Conservation (phyloP, 2,888 invertebrate species). For the Lepidocyrtinus sp. region DNA sequence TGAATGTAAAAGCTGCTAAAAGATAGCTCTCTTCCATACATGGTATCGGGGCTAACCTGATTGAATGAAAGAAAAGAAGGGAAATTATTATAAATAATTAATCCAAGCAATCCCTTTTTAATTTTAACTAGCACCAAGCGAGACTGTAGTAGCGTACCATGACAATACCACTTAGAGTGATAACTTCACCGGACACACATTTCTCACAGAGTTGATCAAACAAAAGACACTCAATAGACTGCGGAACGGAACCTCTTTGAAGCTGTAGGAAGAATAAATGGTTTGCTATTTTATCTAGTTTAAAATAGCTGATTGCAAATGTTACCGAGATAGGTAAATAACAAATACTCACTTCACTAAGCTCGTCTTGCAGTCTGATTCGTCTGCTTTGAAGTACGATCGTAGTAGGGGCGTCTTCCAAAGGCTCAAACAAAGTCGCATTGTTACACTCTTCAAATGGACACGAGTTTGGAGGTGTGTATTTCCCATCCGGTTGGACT, state of each 20-base stretch:
- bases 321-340: not conserved
- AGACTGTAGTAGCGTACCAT: too few relatives aligned
- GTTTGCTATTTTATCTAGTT: not conserved
- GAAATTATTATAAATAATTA: not conserved
- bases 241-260: conserved; percentile 80
- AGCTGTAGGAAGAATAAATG: conserved; percentile 44
- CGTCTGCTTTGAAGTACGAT: conserved; percentile 44
- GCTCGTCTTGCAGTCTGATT: conserved; percentile 63
- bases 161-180: conserved; percentile 89
- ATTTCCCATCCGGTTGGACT: conserved; percentile 55
- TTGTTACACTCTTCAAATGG: conserved; percentile 51
- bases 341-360: conserved; percentile 51
- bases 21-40: conserved; percentile 77
- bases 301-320: too few relatives aligned
- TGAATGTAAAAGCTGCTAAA: conserved; percentile 83
- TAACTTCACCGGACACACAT: conserved; percentile 90
- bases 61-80: not conserved
- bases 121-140: too few relatives aligned
- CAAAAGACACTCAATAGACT: conserved; percentile 88
- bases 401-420: conserved; percentile 33
- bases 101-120: not conserved
- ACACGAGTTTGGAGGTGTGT: conserved; percentile 52
- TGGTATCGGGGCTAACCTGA: conserved; percentile 72
- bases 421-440: conserved; percentile 38
- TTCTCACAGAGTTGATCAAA: conserved; percentile 86